Conservation (phyloP, 2,113 vertebrate species). For the Tonatia bakeri region DNA sequence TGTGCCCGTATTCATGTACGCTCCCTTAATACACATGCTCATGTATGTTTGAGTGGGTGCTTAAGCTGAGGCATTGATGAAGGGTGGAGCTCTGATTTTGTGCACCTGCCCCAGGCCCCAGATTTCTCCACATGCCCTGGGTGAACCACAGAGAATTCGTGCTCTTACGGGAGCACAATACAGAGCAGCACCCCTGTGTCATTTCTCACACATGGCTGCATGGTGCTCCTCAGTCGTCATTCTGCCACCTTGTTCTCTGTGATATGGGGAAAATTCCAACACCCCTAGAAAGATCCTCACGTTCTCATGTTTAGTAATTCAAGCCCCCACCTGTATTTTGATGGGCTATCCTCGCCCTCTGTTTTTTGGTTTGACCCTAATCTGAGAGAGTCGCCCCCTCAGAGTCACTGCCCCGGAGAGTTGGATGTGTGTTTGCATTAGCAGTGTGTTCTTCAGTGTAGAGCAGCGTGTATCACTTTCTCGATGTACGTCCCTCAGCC, state of each 20-base stretch:
- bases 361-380: neutral
- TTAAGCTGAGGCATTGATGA: neutral
- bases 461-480: rapidly evolving
- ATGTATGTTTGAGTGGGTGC: neutral
- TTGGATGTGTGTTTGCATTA: neutral
- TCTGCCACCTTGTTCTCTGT: neutral
- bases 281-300: neutral
- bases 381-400: neutral
- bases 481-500: neutral
- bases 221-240: neutral
- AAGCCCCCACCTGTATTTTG: neutral
- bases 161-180: rapidly evolving
- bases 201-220: rapidly evolving
- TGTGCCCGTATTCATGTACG: rapidly evolving
- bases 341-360: neutral
- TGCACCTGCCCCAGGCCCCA: neutral
- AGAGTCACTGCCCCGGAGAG: no score
- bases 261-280: neutral
- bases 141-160: neutral
- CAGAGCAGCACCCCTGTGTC: rapidly evolving
- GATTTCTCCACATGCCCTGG: neutral
- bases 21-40: rapidly evolving
- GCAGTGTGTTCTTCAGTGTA: neutral
- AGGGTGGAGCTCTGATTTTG: neutral
- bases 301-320: rapidly evolving